Conservation (phyloP, 1,140 invertebrate species). For the Lucilia cuprina region DNA sequence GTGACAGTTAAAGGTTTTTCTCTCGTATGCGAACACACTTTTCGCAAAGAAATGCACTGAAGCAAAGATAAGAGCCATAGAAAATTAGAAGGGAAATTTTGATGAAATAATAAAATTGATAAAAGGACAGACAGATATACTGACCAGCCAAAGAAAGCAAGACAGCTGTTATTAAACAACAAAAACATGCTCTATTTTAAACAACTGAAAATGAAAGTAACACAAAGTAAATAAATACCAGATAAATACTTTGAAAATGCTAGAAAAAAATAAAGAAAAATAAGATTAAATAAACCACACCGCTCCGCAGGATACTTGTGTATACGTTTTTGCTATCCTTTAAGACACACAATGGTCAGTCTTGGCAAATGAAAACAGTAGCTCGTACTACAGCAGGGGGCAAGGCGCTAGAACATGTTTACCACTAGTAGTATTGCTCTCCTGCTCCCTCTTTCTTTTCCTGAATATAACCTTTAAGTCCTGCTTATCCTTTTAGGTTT, state of each 20-base stretch:
- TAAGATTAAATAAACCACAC: constrained; percentile 25
- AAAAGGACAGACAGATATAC: background rate
- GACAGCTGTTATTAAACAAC: background rate
- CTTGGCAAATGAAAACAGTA: background rate
- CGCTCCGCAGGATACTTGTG: background rate
- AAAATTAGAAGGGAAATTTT: background rate
- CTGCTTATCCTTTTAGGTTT: background rate
- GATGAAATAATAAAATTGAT: background rate
- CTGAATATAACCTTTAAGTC: background rate
- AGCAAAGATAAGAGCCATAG: constrained; percentile 10
- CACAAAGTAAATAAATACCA: background rate
- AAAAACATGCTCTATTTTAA: background rate
- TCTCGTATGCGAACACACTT: background rate
- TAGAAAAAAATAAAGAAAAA: background rate
- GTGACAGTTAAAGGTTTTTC: background rate
- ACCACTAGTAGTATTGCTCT: background rate
- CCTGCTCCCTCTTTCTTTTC: too few species aligned
- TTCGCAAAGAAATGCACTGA: constrained; percentile 12
- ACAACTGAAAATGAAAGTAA: background rate
- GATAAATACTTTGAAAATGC: background rate
- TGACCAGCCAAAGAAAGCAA: background rate
- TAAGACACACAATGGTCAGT: background rate
- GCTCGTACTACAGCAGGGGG: constrained; percentile 1
- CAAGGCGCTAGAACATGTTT: background rate
- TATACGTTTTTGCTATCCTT: constrained; percentile 10